Base-by-base conservation (phyloP, 2,113 vertebrate species). In the Vidua chalybeata region DNA sequence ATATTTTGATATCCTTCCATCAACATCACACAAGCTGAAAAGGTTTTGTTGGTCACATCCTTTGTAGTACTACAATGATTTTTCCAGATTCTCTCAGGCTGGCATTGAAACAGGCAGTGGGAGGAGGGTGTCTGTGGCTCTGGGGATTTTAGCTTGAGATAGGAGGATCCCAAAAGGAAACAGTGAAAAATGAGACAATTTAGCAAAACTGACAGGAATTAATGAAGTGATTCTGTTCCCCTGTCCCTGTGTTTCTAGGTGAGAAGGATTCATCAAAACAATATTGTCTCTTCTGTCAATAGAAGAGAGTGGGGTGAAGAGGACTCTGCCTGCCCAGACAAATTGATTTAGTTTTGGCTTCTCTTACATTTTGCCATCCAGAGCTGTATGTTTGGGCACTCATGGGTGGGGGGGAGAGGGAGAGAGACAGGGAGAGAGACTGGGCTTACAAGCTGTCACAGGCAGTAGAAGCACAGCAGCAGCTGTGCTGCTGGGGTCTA, bases 191-290 rank as follows among this genome's bases (percentile, higher is more conserved):
- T 82, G n/a, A 92, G 90, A 54, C 92, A 66, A 83, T 83, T 93
- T 76, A 90, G 75, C 51, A 93, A 85, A 93, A 85, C 55, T 88
- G 85, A 77, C 72, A 80, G 59, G 67, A 93, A 88, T 92, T 92
- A 92, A 90, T 95, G 71, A 80, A 83, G 51, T 76, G 33, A 58
- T 90, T 86, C 76, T 88, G 43, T 88, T 88, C 33, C 59, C 13
- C 31, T 73, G 26, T 85, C 54, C 59, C 62, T 45, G 23, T 58
- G n/a, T 77, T 96, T 86, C 64, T 48, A 84, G 35, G 49, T 73
- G 48, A 63, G 77, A 83, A 89, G 24, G 20, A 46, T 86, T 85
- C 54, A 90, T 72, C 67, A 83, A 90, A 95, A 58, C 37, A 45
- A 3, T 72, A 62, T 27, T 83, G 52, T 90, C 66, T 90, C 41